A percentile compares a stretch with the other conserved stretches of the same genome.
Evolutionary conservation across 2,888 invertebrate species (phyloP).

Genomic region (Bombylius discolor): DNA sequence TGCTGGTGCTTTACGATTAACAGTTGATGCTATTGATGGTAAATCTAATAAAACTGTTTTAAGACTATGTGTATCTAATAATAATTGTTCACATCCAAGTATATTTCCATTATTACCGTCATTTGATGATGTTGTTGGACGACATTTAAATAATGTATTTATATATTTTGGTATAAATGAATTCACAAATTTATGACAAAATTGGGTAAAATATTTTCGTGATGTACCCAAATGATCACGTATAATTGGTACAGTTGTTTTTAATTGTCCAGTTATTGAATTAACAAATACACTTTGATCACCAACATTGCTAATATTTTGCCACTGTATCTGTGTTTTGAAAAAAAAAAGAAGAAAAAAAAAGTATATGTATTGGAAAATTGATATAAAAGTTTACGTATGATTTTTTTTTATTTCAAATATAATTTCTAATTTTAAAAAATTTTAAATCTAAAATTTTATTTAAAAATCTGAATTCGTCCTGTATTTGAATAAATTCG

Average conservation of each 20-base stretch:
- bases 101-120: constrained; percentile 24
- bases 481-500: no score
- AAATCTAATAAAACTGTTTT: constrained; percentile 88
- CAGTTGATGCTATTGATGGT: constrained; percentile 82
- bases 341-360: constrained; percentile 2
- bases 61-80: constrained; percentile 87
- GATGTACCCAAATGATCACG: constrained; percentile 82
- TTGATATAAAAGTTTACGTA: not conserved
- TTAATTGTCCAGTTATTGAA: constrained; percentile 73
- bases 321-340: constrained; percentile 65
- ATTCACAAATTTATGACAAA: constrained; percentile 92
- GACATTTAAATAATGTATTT: constrained; percentile 80
- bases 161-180: constrained; percentile 92
- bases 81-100: constrained; percentile 86
- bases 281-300: constrained; percentile 95
- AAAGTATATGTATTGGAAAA: not conserved
- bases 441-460: no score
- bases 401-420: no score
- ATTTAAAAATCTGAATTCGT: no score
- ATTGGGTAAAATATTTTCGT: constrained; percentile 94
- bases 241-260: constrained; percentile 75
- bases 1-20: constrained; percentile 77
- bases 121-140: constrained; percentile 25
- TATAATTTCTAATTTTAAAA: no score
- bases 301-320: constrained; percentile 83